Base-by-base conservation (phyloP, 2,888 invertebrate species). In the Bellardia bayeri region DNA sequence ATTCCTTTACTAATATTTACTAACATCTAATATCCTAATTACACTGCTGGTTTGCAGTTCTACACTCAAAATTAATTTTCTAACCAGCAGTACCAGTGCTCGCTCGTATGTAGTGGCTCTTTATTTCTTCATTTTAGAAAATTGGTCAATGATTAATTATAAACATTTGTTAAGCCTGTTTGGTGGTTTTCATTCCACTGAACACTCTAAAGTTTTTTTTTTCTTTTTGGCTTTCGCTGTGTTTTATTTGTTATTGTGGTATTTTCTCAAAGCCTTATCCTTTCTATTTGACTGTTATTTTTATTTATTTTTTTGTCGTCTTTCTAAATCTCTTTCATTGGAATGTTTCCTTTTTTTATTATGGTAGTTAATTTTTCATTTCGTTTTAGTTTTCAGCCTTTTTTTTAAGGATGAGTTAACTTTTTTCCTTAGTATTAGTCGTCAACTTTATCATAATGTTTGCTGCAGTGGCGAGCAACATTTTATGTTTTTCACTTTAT, bases 11-110 rank as follows among this genome's bases (percentile, higher is more conserved):
- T 74, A 51, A 58, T 76, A 66, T 81, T 74, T 61, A 61, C 64
- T 56, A 40, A 56, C 64, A 66, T 69, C 71, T 49, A 82, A 81
- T 68, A 81, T 74, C 76, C 78, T 84, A 84, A 84, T 87, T 81
- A 78, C 54, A 68, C 63, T 63, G 42, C 11, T 81, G 66, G 40
- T 68, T 42, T 51, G 45, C 63, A 61, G 42, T 4, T 42, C 13
- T 16, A 8, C 45, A 37, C 37, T 33, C n/a, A 7, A 7, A 61
- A 33, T 64, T 45, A 30, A 7, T 72, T 42, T 64, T 13, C 13
- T 33, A 23, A 3, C 11, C 6, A 13, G 13, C 8, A 37, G 13
- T 66, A 45, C 7, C 30, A 37, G 45, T 30, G 54, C 51, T 54
- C 14, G 68, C 33, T 23, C 4, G 69, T 79, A 64, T 37, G 2